phyloP scores from a whole-genome alignment of 2,888 invertebrate species.

The Ptychoptera contaminata region DNA sequence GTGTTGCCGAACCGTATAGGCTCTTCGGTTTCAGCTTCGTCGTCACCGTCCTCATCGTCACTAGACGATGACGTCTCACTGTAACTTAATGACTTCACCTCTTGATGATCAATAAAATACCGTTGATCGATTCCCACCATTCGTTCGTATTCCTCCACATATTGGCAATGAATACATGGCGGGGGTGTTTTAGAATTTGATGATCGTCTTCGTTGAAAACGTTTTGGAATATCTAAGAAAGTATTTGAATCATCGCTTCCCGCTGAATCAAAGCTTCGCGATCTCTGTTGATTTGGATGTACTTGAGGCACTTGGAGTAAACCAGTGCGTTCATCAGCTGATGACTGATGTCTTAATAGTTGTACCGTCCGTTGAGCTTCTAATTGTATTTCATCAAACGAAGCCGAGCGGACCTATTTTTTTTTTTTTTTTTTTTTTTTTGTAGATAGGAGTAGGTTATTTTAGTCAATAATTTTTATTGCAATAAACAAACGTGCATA shows the following conservation, averaged over 20 bases:
- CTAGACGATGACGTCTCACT: constrained; percentile 35
- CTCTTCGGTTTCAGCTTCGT: constrained; percentile 29
- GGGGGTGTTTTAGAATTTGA: constrained; percentile 48
- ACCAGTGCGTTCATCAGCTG: constrained; percentile 28
- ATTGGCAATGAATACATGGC: constrained; percentile 62
- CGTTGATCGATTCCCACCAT: constrained; percentile 32
- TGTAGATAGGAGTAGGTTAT: too few species aligned
- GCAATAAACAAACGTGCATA: background rate
- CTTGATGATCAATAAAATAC: constrained; percentile 25
- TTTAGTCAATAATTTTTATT: too few species aligned
- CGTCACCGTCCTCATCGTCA: constrained; percentile 25
- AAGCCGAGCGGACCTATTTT: constrained; percentile 60
- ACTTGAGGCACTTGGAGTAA: constrained; percentile 51
- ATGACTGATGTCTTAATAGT: constrained; percentile 13
- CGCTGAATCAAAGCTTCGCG: constrained; percentile 67
- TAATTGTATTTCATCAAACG: constrained; percentile 78
- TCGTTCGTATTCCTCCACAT: constrained; percentile 56
- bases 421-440: background rate
- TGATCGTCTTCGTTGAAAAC: constrained; percentile 46
- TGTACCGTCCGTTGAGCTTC: constrained; percentile 45
- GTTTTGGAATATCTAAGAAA: constrained; percentile 41
- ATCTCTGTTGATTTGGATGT: constrained; percentile 41
- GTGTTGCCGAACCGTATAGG: constrained; percentile 28
- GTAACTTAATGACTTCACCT: constrained; percentile 30
- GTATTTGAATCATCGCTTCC: constrained; percentile 49